These are phyloP conservation scores for Julus scanicus DNA, from an alignment of 2,888 invertebrate species.

Conservation along the genomic window DNA sequence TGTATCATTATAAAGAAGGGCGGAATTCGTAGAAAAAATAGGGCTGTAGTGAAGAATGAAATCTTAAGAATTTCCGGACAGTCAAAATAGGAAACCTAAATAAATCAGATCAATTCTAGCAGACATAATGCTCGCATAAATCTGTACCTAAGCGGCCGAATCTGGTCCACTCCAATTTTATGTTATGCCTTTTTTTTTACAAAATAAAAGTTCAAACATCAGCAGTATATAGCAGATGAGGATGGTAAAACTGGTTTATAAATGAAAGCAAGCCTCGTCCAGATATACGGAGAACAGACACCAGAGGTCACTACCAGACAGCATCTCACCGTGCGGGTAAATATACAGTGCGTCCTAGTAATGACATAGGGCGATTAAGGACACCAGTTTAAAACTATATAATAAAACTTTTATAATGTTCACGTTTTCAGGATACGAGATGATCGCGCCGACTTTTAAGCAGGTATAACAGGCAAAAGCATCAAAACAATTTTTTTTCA, in stretches of 20 bases:
- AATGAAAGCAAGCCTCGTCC: neutral
- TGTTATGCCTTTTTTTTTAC: neutral
- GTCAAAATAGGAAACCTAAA: neutral
- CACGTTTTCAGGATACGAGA: no score
- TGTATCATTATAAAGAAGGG: no score
- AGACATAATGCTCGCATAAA: neutral
- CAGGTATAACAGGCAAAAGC: no score
- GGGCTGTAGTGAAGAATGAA: neutral
- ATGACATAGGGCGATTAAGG: neutral
- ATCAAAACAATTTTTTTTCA: neutral
- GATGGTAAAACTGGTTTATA: neutral
- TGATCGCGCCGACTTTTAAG: no score
- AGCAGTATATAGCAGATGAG: neutral
- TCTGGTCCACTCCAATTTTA: neutral
- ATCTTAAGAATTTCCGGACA: no score
- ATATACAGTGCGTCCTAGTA: neutral
- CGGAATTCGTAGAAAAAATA: no score
- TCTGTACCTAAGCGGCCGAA: neutral
- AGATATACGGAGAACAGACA: neutral
- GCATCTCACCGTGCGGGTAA: neutral
- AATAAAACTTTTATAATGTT: no score
- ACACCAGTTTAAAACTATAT: neutral
- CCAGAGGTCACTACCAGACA: neutral
- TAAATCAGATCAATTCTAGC: constrained; percentile 26
- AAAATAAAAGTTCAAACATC: neutral